Base-by-base conservation (phyloP, 1,140 invertebrate species). In the Drusus annulatus region DNA sequence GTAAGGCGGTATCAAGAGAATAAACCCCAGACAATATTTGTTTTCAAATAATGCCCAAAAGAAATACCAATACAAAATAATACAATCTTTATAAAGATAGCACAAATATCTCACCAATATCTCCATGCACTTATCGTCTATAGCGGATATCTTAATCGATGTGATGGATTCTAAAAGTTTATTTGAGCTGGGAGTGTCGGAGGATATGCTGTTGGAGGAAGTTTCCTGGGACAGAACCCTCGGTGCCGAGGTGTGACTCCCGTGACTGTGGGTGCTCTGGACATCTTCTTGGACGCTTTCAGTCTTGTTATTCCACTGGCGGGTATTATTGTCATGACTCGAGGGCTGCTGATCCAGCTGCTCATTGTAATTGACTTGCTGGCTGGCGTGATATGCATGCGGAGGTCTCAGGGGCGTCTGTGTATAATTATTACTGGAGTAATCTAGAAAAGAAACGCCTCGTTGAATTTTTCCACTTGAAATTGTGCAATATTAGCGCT, bases 121-220 rank as follows among this genome's bases (percentile, higher is more conserved):
- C 25, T 74, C 69, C 10, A 56, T 52, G 69, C 52, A 21, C 23
- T 74, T 52, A 45, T 50, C 28, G 5, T 74, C 69, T 25, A 74
- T 56, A 21, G 69, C 52, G 28, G 52, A 54, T 21, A 21, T 54
- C 23, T 52, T 54, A 16, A 74, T 74, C 21, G 50, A 63, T 2
- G 76, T 60, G 21, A 77, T 77, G 31, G 76, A 77, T 60, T 77
- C 76, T 19, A 77, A 52, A 5, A 77, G 76, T 68, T 54, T 77
- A 28, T 77, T 77, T 23, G 76, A 77, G 50, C 50, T 65, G 15
- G 76, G 50, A 16, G 58, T 52, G 7, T 77, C 58, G 16, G 76
- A 77, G 15, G 36, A 36, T 13, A 51, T 28, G 62, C 52, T 60
- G 62, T 58, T 60, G 23, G 76, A 54, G 23, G 76, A 65, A 15